phyloP scores from a whole-genome alignment of 2,797 vertebrate species.

The Lophura swinhoii region DNA sequence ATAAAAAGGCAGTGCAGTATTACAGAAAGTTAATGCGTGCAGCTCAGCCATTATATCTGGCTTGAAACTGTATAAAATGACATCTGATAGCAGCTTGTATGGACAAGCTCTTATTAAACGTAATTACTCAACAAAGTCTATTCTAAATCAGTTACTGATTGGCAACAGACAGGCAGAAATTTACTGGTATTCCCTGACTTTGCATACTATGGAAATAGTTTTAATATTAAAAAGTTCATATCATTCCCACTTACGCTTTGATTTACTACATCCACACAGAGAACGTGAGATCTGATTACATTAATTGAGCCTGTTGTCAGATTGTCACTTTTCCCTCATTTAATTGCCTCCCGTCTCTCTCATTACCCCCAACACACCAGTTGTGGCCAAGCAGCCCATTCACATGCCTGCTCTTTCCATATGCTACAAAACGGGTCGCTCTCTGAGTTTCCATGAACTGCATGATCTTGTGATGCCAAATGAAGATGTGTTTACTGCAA shows the following conservation, averaged over 20 bases:
- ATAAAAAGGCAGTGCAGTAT: conserved; percentile 22
- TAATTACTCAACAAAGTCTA: conserved; percentile 49
- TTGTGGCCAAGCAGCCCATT: neutral
- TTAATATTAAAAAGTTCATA: conserved; percentile 60
- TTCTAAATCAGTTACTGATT: conserved; percentile 43
- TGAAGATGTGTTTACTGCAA: neutral
- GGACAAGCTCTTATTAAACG: conserved; percentile 41
- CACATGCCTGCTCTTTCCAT: neutral
- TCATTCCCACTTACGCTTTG: neutral
- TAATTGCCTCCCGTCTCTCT: conserved; percentile 19
- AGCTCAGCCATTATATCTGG: conserved; percentile 28
- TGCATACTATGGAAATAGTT: conserved; percentile 33
- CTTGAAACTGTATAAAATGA: conserved; percentile 54
- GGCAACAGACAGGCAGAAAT: conserved; percentile 30
- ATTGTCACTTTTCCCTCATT: conserved; percentile 57
- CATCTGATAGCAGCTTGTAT: conserved; percentile 56
- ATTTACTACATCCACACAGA: neutral
- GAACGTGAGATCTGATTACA: conserved; percentile 35
- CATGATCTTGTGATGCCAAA: neutral
- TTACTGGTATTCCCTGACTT: conserved; percentile 35
- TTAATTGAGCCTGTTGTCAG: conserved; percentile 61
- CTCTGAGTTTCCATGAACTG: neutral
- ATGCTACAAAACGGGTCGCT: neutral
- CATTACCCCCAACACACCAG: conserved; percentile 19
- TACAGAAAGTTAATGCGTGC: conserved; percentile 59